Evolutionary conservation across 2,888 invertebrate species (phyloP).

Genomic region (Arge pagana): DNA sequence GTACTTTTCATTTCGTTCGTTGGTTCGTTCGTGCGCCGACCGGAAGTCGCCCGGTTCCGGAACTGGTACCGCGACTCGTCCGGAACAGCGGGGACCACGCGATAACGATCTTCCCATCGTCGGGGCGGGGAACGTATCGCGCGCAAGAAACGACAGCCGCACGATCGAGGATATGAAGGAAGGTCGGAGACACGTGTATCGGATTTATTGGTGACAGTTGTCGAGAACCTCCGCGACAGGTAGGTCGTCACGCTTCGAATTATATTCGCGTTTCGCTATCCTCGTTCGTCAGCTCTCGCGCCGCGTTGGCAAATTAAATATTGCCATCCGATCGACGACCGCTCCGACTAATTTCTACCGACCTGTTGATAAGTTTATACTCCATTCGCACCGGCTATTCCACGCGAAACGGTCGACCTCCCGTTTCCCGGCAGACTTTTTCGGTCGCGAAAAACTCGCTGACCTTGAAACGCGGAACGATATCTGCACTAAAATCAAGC

Average conservation of each 20-base stretch:
- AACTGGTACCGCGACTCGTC: not conserved
- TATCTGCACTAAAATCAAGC: no score
- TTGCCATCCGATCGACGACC: no score
- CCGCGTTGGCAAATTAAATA: not conserved
- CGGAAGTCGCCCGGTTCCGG: not conserved
- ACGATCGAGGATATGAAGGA: no score
- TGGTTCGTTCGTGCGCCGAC: not conserved
- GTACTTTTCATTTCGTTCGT: no score
- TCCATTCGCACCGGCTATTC: no score
- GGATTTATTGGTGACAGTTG: constrained; percentile 10
- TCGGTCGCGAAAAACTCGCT: no score
- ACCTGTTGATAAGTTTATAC: not conserved
- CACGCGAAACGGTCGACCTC: no score
- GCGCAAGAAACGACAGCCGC: not conserved
- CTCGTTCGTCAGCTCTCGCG: not conserved
- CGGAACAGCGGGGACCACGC: not conserved
- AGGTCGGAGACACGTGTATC: not conserved
- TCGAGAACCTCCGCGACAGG: constrained; percentile 14
- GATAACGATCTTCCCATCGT: no score
- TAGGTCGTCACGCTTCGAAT: not conserved
- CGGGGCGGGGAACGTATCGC: not conserved
- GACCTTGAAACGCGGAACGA: no score
- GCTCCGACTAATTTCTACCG: not conserved
- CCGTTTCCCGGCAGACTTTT: no score
- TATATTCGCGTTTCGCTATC: not conserved